A percentile compares a stretch with the other conserved stretches of the same genome.
These are phyloP conservation scores for Typhlomys cinereus DNA, from an alignment of 2,113 vertebrate species.

Conservation along the genomic window DNA sequence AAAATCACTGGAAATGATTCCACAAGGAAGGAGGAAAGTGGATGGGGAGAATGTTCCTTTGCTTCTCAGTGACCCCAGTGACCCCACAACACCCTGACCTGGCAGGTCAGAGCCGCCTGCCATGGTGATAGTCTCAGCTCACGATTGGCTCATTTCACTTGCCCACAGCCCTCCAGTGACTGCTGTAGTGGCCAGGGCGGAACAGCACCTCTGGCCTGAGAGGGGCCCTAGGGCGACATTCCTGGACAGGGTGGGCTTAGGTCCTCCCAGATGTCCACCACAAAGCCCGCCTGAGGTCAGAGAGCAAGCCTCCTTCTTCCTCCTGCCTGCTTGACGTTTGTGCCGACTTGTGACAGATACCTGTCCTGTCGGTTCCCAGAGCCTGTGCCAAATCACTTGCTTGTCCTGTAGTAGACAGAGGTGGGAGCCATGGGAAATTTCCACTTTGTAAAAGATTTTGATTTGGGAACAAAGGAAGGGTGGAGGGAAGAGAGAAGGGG, in stretches of 20 bases:
- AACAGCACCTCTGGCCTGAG: not conserved
- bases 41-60: not conserved
- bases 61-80: not conserved
- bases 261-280: not conserved
- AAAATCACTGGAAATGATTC: not conserved
- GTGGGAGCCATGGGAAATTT: slow-evolving; percentile 27
- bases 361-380: not conserved
- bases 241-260: not conserved
- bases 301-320: not conserved
- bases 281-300: not conserved
- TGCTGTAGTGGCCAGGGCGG: too few species aligned
- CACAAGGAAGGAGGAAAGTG: not conserved
- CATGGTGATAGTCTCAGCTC: accelerated
- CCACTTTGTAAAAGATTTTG: slow-evolving; percentile 42
- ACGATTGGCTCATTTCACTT: not conserved
- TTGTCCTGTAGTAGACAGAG: not conserved
- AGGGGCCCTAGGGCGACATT: not conserved
- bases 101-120: not conserved
- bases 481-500: not conserved
- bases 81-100: not conserved
- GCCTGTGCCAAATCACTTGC: not conserved
- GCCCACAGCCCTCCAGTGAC: not conserved
- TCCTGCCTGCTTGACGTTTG: not conserved
- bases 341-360: not conserved
- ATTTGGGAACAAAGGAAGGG: not conserved